Conservation (phyloP, 2,113 vertebrate genomes). For the Stictonetta naevosa region DNA sequence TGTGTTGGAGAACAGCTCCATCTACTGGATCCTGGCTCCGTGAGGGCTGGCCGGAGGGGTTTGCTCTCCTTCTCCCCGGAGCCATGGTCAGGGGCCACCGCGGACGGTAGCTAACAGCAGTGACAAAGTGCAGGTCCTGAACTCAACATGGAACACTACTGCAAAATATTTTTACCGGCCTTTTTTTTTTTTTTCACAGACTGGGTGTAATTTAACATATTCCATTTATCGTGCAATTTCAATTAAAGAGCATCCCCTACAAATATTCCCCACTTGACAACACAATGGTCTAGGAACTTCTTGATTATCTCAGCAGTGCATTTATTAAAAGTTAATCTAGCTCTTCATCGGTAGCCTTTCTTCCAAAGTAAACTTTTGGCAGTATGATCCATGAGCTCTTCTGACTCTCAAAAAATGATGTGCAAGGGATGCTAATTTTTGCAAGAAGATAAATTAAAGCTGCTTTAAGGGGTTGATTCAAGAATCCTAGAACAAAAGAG, state of each 20-base stretch:
- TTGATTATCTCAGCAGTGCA: not conserved
- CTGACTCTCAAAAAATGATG: not conserved
- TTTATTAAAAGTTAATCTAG: not conserved
- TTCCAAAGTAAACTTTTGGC: not conserved
- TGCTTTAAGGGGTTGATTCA: not conserved
- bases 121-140: not conserved
- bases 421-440: not conserved
- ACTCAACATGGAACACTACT: rapidly evolving
- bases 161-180: rapidly evolving
- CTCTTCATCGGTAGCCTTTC: not conserved
- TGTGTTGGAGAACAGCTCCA: not conserved
- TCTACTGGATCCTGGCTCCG: not conserved
- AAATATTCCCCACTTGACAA: not conserved
- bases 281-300: not conserved
- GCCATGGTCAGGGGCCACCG: too few relatives aligned
- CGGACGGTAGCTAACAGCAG: too few relatives aligned
- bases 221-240: not conserved
- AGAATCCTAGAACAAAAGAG: not conserved
- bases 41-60: rapidly evolving
- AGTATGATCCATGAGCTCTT: not conserved
- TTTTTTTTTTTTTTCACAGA: not conserved
- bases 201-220: not conserved
- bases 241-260: not conserved
- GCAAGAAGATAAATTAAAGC: not conserved
- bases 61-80: not conserved